Evolutionary conservation across 2,113 vertebrate genomes (phyloP), one percentile per base, ranked within the genome.

Genomic region (Neodon shergylaensis): DNA sequence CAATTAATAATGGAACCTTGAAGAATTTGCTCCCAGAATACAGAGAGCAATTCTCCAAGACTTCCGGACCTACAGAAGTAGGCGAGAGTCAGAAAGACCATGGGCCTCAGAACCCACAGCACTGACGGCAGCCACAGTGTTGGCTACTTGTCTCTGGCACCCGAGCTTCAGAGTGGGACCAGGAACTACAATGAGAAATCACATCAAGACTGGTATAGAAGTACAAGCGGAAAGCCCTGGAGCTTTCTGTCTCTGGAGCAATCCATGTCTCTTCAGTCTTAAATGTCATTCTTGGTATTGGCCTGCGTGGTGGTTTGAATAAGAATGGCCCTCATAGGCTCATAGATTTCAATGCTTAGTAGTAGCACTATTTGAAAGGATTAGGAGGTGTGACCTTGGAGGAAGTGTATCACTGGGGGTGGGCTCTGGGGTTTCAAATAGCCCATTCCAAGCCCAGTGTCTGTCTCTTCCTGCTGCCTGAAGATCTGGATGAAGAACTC

Each of bases 71-170:
- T 21, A 31, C 61, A 79, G 44, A 49, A 49, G 47, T 10, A 97
- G 49, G 24, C 2, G 61, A 74, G 42, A 72, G 33, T 44, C 5
- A 26, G 58, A 10, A n/a, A 66, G 72, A 24, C 36, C 31, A 52
- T 12, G 24, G 61, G 0, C 1, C 2, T 73, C 8, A n/a, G 78
- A 2, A 3, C 2, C 78, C 68, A 12, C 7, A 70, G 39, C n/a
- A 33, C 0, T 0, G 11, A 42, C 47, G 84, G 10, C 33, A 49
- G 58, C 54, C 49, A 22, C 26, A 9, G 42, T 0, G 16, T 21
- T 5, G 21, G 63, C 90, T 70, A 0, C 65, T 47, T 39, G 47
- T 82, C 70, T 90, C 47, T 7, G 54, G 47, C 79, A 33, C 1
- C 0, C 4, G 66, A 76, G 54, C 54, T 58, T 82, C 66, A 52